These are phyloP conservation scores for Harpagifer antarcticus DNA, from an alignment of 2,797 vertebrate species.

Conservation along the genomic window DNA sequence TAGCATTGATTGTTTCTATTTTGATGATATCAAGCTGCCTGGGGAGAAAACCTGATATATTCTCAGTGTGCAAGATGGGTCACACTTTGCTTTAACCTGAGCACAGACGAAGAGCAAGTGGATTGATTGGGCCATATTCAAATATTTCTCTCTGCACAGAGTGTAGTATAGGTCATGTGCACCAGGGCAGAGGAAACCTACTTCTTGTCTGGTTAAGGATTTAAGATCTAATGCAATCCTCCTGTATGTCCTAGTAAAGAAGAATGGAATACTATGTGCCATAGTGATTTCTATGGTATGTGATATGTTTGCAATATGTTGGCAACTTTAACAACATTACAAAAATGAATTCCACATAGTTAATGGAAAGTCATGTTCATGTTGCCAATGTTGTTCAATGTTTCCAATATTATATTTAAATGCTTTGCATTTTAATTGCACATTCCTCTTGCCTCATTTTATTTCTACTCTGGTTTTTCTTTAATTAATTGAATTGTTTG, in stretches of 20 bases:
- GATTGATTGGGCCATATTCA: neutral
- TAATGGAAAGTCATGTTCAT: neutral
- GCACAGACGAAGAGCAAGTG: neutral
- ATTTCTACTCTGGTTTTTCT: too few relatives aligned
- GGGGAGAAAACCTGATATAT: neutral
- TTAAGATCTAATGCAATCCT: neutral
- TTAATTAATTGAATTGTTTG: too few relatives aligned
- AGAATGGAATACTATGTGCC: too few relatives aligned
- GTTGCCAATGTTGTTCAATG: neutral
- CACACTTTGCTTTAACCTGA: neutral
- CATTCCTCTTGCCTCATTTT: too few relatives aligned
- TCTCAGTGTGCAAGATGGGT: neutral
- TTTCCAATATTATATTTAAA: neutral
- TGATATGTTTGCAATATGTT: neutral
- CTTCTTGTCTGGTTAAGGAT: neutral
- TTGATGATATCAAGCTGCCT: neutral
- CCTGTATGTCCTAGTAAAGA: too few relatives aligned
- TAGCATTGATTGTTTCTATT: slow-evolving; percentile 7
- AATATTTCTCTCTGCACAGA: neutral
- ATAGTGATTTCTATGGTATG: neutral
- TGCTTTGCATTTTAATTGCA: neutral
- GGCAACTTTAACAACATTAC: neutral
- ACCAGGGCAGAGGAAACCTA: neutral
- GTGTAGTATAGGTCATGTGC: neutral
- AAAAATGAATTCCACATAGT: neutral